A percentile compares a stretch with the other conserved stretches of the same genome.
phyloP scores from a whole-genome alignment of 2,888 invertebrate species.

The Lapara coniferarum region DNA sequence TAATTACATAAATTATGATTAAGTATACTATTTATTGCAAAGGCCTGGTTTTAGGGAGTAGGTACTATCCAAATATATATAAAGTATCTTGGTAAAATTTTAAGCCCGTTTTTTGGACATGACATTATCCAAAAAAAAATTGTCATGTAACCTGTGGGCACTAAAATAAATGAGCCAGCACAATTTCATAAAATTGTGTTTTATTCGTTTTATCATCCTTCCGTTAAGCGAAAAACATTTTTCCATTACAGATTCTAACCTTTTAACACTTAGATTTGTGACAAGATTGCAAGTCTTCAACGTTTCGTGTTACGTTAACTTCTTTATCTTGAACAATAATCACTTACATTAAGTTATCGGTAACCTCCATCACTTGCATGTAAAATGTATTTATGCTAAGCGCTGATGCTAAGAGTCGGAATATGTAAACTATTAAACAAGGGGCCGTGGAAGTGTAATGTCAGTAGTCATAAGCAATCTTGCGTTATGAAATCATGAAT shows the following conservation, averaged over 20 bases:
- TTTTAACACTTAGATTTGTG: neutral
- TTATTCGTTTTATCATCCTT: neutral
- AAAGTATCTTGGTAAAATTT: too few relatives aligned
- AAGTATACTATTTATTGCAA: too few relatives aligned
- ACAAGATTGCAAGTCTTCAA: neutral
- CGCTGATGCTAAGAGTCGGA: neutral
- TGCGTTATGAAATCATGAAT: conserved; percentile 11
- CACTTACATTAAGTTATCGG: conserved; percentile 59
- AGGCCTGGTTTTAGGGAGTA: too few relatives aligned
- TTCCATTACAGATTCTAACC: neutral
- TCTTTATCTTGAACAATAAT: conserved; percentile 39
- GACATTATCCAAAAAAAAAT: too few relatives aligned
- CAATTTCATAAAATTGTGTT: too few relatives aligned
- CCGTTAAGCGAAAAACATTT: neutral
- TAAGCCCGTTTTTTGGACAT: too few relatives aligned
- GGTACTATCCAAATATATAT: too few relatives aligned
- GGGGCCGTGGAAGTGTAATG: neutral
- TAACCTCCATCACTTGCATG: conserved; percentile 54
- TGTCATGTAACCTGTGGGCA: too few relatives aligned
- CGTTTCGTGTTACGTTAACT: neutral
- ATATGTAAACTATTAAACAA: conserved; percentile 9
- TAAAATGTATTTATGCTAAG: conserved; percentile 52
- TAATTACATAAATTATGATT: too few relatives aligned
- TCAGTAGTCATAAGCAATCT: neutral
- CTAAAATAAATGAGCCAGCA: too few relatives aligned